phyloP scores from a whole-genome alignment of 2,797 vertebrate species.

The Sciurus vulgaris region DNA sequence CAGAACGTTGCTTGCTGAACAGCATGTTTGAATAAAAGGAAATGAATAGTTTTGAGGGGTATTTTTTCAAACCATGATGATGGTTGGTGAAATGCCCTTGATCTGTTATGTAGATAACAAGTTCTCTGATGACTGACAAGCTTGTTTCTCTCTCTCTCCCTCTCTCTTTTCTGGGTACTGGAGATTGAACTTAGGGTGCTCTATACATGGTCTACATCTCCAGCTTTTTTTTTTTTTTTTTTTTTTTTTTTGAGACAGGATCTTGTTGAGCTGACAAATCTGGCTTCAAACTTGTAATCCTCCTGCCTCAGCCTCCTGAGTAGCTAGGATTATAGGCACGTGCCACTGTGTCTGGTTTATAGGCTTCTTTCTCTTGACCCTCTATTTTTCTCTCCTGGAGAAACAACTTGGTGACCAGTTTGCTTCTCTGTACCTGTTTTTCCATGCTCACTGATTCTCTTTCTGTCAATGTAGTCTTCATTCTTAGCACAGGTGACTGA shows the following conservation, averaged over 20 bases:
- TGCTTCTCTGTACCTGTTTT: background rate
- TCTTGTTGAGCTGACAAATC: too few species aligned
- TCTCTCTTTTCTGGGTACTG: too few species aligned
- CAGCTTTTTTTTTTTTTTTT: too few species aligned
- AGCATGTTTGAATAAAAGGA: conserved; percentile 5
- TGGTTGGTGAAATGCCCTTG: background rate
- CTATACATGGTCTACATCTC: too few species aligned
- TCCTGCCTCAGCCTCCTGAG: too few species aligned
- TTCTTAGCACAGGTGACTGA: background rate
- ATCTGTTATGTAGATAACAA: background rate
- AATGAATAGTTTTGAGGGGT: background rate
- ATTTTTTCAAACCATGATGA: conserved; percentile 9
- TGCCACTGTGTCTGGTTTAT: too few species aligned
- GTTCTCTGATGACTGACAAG: conserved; percentile 35
- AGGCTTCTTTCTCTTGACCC: background rate
- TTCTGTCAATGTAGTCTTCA: background rate
- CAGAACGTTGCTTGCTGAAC: conserved; percentile 20
- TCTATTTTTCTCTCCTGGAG: background rate
- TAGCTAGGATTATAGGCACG: too few species aligned
- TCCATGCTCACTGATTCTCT: background rate
- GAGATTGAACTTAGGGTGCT: too few species aligned
- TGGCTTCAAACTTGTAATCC: too few species aligned
- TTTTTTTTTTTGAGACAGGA: too few species aligned
- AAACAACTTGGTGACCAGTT: background rate
- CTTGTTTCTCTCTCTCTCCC: background rate